Evolutionary conservation across 2,113 vertebrate genomes (phyloP), one percentile per base, ranked within the genome.

Genomic region (Podarcis raffonei): DNA sequence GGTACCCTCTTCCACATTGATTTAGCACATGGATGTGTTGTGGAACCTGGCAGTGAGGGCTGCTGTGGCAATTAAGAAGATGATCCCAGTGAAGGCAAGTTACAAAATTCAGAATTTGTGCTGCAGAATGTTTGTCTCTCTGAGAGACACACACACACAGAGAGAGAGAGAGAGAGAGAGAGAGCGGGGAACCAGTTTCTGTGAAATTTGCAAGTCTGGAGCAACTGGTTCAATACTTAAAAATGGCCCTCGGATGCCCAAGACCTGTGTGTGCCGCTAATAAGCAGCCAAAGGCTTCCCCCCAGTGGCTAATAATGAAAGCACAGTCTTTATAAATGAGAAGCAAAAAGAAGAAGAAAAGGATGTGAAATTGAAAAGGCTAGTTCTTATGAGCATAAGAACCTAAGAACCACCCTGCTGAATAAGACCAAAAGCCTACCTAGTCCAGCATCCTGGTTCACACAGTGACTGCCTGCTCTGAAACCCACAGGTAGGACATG

Each of bases 201-300:
- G 79, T 69, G 30, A 66, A 66, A 48, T 9, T 35, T 76, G 30
- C 16, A 81, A 48, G 35, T 39, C 30, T 13, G 13, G 27, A n/a
- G 35, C 22, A 48, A 22, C 15, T 20, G 59, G 8, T 39, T 75
- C 22, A 30, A 7, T 62, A 37, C 2, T 72, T 59, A 20, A 65
- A 62, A 72, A 53, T 16, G 75, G 2, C n/a, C 74, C 27, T 27
- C 6, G 0, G 23, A 20, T 59, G 53, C 32, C n/a, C 25, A 62
- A 85, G 48, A 83, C 66, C 77, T 11, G 32, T 11, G 16, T 1
- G n/a, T 48, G 0, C 37, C 57, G 88, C 32, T 6, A 9, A 80
- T 69, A 89, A 79, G 81, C 91, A 94, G 95, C 92, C 92, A 93
- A 92, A 91, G 95, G 91, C 90, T 94, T 94, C 95, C 96, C 95